Conservation (phyloP, 2,797 vertebrate genomes). For the Rhinatrema bivittatum region DNA sequence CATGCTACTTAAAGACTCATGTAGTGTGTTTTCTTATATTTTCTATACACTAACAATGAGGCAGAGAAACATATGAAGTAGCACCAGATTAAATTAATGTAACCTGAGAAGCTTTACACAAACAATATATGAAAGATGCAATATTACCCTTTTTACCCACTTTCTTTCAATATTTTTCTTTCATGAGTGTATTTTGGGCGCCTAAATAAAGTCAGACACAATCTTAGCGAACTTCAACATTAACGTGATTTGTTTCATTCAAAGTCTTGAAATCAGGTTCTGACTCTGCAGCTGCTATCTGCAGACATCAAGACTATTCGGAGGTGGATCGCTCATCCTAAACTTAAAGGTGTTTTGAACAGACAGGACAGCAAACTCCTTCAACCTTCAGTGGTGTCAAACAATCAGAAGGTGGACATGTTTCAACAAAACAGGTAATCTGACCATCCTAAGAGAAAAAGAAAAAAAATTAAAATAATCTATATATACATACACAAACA, state of each 20-base stretch:
- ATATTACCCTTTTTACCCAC: conserved; percentile 42
- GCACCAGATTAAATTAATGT: conserved; percentile 85
- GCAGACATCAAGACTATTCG: conserved; percentile 14
- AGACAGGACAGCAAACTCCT: conserved; percentile 81
- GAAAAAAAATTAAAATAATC: neutral
- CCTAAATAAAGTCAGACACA: conserved; percentile 18
- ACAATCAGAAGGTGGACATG: conserved; percentile 65
- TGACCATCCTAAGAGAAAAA: conserved; percentile 65
- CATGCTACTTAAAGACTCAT: too few relatives aligned
- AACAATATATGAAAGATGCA: conserved; percentile 43
- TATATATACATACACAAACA: too few relatives aligned
- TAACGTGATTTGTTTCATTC: conserved; percentile 24
- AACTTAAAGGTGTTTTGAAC: conserved; percentile 37
- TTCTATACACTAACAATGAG: too few relatives aligned
- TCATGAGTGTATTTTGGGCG: conserved; percentile 38
- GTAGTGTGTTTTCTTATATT: too few relatives aligned
- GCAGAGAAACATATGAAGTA: conserved; percentile 64
- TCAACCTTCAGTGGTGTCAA: conserved; percentile 61
- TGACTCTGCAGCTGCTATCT: conserved; percentile 21
- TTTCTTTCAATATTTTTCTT: conserved; percentile 60
- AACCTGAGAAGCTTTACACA: conserved; percentile 86
- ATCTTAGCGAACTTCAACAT: conserved; percentile 17
- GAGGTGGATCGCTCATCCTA: conserved; percentile 10
- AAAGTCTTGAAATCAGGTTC: conserved; percentile 35
- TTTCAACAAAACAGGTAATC: conserved; percentile 88